These are phyloP conservation scores for Tolypeutes matacus DNA, from an alignment of 2,797 vertebrate species.

Conservation along the genomic window DNA sequence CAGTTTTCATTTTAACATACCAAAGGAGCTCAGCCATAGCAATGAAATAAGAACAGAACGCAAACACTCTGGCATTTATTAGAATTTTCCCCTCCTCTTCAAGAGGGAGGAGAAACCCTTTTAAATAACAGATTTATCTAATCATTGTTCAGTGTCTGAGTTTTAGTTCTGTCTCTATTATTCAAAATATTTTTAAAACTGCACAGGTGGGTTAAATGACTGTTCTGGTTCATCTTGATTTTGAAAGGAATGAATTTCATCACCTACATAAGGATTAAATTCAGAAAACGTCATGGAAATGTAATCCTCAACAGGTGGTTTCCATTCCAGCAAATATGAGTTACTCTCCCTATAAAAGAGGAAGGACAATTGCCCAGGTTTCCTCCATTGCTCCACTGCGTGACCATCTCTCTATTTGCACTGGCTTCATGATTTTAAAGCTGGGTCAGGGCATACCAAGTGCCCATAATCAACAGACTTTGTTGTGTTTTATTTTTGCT, in stretches of 20 bases:
- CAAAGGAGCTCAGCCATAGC: conserved; percentile 74
- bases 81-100: conserved; percentile 69
- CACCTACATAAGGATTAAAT: conserved; percentile 85
- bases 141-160: conserved; percentile 81
- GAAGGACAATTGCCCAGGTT: conserved; percentile 73
- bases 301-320: conserved; percentile 85
- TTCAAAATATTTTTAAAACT: conserved; percentile 85
- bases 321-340: conserved; percentile 79
- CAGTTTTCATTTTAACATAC: conserved; percentile 72
- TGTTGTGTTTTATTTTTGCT: background rate
- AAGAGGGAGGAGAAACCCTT: conserved; percentile 71
- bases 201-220: conserved; percentile 85
- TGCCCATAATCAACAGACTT: background rate
- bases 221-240: conserved; percentile 84
- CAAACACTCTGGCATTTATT: conserved; percentile 83
- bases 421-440: conserved; percentile 48
- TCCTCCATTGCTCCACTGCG: conserved; percentile 41
- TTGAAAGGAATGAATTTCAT: conserved; percentile 85
- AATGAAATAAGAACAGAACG: conserved; percentile 71
- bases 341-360: conserved; percentile 70
- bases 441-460: conserved; percentile 16
- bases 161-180: conserved; percentile 83
- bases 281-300: conserved; percentile 84
- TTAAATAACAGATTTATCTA: conserved; percentile 85
- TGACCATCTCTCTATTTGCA: conserved; percentile 70